Evolutionary conservation across 1,140 invertebrate species (phyloP).

Genomic region (Caerostris extrusa): DNA sequence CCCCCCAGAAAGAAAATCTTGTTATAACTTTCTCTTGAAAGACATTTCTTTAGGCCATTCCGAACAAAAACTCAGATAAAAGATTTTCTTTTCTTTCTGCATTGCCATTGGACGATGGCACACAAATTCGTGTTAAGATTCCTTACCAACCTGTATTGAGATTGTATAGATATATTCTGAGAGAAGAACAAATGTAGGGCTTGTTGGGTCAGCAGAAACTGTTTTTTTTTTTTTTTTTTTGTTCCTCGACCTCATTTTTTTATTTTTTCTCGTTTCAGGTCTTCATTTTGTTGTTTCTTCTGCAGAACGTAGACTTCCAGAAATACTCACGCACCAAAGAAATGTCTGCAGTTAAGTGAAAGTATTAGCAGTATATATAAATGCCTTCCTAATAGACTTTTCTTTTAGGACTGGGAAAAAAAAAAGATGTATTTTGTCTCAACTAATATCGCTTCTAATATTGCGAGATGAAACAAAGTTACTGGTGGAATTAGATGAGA

Average conservation of each 20-base stretch:
- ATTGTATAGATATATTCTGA: not conserved
- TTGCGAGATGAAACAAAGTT: no score
- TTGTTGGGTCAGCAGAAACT: not conserved
- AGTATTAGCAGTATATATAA: conserved; percentile 47
- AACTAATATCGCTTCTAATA: not conserved
- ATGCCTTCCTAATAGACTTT: not conserved
- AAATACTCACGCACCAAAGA: conserved; percentile 8
- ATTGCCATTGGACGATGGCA: conserved; percentile 14
- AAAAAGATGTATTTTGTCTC: not conserved
- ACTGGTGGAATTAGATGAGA: no score
- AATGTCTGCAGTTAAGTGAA: conserved; percentile 47
- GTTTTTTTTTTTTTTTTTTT: not conserved
- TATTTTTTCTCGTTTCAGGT: not conserved
- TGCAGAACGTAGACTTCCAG: not conserved
- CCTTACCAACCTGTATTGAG: not conserved
- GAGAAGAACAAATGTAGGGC: not conserved
- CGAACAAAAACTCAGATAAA: conserved; percentile 52
- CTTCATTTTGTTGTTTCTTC: no score
- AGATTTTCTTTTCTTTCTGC: conserved; percentile 22
- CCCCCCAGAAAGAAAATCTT: conserved; percentile 55
- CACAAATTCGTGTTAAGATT: conserved; percentile 38
- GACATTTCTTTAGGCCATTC: conserved; percentile 65
- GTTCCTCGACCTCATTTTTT: not conserved
- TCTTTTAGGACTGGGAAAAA: not conserved
- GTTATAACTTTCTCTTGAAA: conserved; percentile 64